A percentile compares a stretch with the other conserved stretches of the same genome.
Evolutionary conservation across 2,888 invertebrate genomes (phyloP).

Genomic region (Lomographa bimaculata): DNA sequence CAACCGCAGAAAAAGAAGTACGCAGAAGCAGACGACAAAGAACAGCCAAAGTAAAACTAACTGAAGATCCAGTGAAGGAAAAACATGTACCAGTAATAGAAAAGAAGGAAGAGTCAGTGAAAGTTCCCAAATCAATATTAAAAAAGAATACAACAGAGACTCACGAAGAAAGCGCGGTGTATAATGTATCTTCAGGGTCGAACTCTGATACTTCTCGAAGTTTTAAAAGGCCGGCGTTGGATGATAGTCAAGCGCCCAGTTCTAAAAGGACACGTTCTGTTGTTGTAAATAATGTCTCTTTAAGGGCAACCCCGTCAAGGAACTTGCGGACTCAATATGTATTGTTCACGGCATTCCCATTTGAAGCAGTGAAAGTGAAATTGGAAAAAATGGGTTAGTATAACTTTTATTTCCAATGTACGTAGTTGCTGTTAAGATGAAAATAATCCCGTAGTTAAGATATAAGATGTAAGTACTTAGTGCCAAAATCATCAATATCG

Average conservation of each 20-base stretch:
- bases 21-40: slow-evolving; percentile 60
- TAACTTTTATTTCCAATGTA: slow-evolving; percentile 1
- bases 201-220: slow-evolving; percentile 47
- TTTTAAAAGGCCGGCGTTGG: slow-evolving; percentile 47
- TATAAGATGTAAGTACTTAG: no score
- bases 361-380: slow-evolving; percentile 54
- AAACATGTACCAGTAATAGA: slow-evolving; percentile 6
- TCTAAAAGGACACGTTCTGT: slow-evolving; percentile 50
- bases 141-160: slow-evolving; percentile 34
- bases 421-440: no score
- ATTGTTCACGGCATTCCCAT: slow-evolving; percentile 67
- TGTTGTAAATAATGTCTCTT: slow-evolving; percentile 26
- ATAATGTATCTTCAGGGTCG: slow-evolving; percentile 55
- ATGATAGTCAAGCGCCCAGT: slow-evolving; percentile 42
- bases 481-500: no score
- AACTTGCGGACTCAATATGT: slow-evolving; percentile 51
- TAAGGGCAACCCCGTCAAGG: slow-evolving; percentile 49
- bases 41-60: slow-evolving; percentile 36
- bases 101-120: slow-evolving; percentile 29
- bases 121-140: slow-evolving; percentile 37
- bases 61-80: no score
- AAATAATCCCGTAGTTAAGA: no score
- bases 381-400: slow-evolving; percentile 64
- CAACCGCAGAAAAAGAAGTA: slow-evolving; percentile 43
- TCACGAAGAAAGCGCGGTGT: slow-evolving; percentile 59